Evolutionary conservation across 1,140 invertebrate genomes (phyloP), one percentile per base, ranked within the genome.

Genomic region (Hycleus phaleratus): DNA sequence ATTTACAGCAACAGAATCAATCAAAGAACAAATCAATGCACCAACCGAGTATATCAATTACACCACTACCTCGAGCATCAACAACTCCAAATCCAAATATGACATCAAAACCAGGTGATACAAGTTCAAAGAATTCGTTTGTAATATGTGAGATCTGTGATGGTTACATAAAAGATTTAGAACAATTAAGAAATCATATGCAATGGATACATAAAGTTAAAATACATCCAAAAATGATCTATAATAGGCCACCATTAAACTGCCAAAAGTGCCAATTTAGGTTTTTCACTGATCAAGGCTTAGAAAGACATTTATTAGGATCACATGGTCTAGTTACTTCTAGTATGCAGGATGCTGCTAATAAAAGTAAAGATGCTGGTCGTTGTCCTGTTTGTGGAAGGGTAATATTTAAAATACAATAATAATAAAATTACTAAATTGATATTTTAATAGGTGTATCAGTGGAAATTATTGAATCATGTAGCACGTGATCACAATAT

Each of bases 191-290:
- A 60, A 94, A 93, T 74, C 93, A 95, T 70, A 95, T 95, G 93
- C 90, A 93, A 68, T 94, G 91, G 90, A 93, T 94, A 70, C 93
- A 95, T 71, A 94, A 95, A 82, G 91, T 95, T 49, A 95, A 95
- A 77, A 95, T 95, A 69, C 92, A 95, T 79, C 92, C 91, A 59
- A 95, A 95, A 77, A 95, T 95, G 92, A 93, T 95, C 59, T 91
- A 93, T 71, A 94, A 93, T 75, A 79, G 91, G 75, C 92, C 93
- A 58, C 93, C 93, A 38, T 77, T 97, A 52, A 96, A 95, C 73
- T 97, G 93, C 74, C 92, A 95, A 73, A 95, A 96, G 73, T 97
- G 94, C 81, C 90, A 95, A 76, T 95, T 93, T 74, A 74, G 81
- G 56, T 84, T 84, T 68, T 83, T 83, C 64, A 84, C 82, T 24